Evolutionary conservation across 2,888 invertebrate genomes (phyloP).

Genomic region (Agrochola litura): DNA sequence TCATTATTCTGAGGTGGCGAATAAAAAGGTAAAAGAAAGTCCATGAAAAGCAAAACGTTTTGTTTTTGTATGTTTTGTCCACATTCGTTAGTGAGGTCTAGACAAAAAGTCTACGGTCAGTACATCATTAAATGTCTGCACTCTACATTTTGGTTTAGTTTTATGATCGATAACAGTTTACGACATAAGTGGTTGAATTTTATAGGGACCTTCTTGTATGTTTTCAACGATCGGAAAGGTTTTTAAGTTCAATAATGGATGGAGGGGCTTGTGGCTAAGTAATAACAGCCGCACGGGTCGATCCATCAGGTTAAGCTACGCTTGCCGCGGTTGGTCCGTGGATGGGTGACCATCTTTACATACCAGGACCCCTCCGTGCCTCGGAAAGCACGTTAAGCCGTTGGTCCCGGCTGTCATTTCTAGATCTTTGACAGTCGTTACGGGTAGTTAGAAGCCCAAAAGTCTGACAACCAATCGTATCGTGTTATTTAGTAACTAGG

Average conservation of each 20-base stretch:
- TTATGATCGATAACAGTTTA: conserved; percentile 38
- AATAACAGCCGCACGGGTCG: too few species aligned
- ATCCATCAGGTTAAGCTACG: too few species aligned
- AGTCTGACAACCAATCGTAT: too few species aligned
- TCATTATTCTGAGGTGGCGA: neutral
- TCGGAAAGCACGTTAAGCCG: too few species aligned
- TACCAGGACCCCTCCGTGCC: too few species aligned
- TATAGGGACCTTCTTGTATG: conserved; percentile 9
- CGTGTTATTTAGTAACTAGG: too few species aligned
- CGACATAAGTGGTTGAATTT: conserved; percentile 39
- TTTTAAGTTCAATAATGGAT: neutral
- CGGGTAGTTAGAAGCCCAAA: too few species aligned
- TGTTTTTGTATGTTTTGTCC: neutral
- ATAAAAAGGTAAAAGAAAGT: neutral
- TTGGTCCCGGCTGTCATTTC: too few species aligned
- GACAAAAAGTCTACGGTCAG: neutral
- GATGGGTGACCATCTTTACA: too few species aligned
- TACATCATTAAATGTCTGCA: conserved; percentile 15
- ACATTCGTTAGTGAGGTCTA: neutral
- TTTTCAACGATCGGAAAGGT: conserved; percentile 32
- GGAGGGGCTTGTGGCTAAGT: too few species aligned
- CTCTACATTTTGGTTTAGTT: conserved; percentile 22
- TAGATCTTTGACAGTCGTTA: too few species aligned
- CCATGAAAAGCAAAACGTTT: neutral
- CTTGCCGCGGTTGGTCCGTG: too few species aligned